These are phyloP conservation scores for Chionomys nivalis DNA, from an alignment of 2,113 vertebrate species.

Conservation along the genomic window DNA sequence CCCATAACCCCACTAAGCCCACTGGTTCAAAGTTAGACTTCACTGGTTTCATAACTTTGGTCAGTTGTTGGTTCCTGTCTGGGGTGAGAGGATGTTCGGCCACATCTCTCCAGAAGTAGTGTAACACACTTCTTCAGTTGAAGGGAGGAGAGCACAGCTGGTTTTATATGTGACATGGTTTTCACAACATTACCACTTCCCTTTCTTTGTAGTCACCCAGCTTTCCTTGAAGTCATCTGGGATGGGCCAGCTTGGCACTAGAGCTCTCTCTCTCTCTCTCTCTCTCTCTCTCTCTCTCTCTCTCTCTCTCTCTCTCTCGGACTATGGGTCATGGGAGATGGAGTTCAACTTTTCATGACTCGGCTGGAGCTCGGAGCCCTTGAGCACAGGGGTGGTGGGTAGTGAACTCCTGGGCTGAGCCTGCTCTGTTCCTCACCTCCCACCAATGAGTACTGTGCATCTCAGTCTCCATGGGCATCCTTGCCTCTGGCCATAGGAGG, in stretches of 20 bases:
- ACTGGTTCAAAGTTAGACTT: not conserved
- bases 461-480: not conserved
- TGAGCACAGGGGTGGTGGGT: not conserved
- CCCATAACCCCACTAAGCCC: not conserved
- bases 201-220: not conserved
- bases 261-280: no score
- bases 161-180: not conserved
- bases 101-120: not conserved
- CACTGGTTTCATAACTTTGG: not conserved
- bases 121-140: not conserved
- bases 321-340: not conserved
- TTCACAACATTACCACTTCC: not conserved
- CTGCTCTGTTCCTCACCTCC: not conserved
- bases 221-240: not conserved
- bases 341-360: not conserved
- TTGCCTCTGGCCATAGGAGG: not conserved
- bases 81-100: not conserved
- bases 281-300: no score
- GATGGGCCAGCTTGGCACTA: no score
- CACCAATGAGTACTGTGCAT: fast-evolving
- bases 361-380: not conserved
- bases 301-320: not conserved
- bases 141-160: not conserved
- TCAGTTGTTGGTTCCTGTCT: not conserved
- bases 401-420: not conserved